phyloP scores from a whole-genome alignment of 2,888 invertebrate genomes.

The Meiosimyza platycephala region DNA sequence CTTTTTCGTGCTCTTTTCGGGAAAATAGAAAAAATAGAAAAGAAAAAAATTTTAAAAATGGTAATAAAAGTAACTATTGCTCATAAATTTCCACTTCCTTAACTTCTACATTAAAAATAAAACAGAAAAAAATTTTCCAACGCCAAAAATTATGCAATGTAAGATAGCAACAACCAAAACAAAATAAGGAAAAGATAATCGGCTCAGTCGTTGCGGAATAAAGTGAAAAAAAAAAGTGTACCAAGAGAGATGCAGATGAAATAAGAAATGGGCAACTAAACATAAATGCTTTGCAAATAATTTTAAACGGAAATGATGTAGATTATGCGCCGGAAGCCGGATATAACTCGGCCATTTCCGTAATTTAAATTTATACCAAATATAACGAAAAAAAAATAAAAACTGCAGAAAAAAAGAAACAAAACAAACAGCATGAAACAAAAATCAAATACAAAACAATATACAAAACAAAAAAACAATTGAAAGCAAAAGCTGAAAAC shows the following conservation, averaged over 20 bases:
- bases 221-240: not conserved
- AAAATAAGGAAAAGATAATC: conserved; percentile 9
- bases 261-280: not conserved
- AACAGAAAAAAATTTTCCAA: conserved; percentile 8
- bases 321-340: conserved; percentile 54
- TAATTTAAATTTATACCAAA: conserved; percentile 35
- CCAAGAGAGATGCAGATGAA: not conserved
- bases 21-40: not conserved
- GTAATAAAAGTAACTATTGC: conserved; percentile 43
- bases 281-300: conserved; percentile 51
- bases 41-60: conserved; percentile 17
- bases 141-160: conserved; percentile 40
- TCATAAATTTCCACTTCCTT: conserved; percentile 21
- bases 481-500: not conserved
- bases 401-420: not conserved
- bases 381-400: conserved; percentile 8
- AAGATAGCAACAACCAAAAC: conserved; percentile 3
- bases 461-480: not conserved
- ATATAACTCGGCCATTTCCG: conserved; percentile 48
- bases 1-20: not conserved
- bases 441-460: not conserved
- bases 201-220: not conserved
- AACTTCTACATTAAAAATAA: conserved; percentile 35
- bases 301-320: conserved; percentile 55
- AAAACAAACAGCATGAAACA: not conserved